These are phyloP conservation scores for Apis dorsata DNA, from an alignment of 1,140 invertebrate genomes.

Conservation along the genomic window DNA sequence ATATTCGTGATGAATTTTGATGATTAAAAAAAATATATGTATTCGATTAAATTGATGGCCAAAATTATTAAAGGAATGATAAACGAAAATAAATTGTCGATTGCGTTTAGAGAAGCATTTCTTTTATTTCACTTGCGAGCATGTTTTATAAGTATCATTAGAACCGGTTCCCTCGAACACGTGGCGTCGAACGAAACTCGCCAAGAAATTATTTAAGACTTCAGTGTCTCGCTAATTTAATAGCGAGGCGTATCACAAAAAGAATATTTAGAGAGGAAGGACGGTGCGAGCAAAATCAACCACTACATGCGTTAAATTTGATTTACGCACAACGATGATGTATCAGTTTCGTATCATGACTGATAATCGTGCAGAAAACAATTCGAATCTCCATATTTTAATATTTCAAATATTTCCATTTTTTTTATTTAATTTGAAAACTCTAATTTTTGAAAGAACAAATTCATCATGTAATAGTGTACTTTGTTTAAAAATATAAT, in stretches of 20 bases:
- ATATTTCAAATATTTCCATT: background rate
- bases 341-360: background rate
- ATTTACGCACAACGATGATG: slow-evolving; percentile 22
- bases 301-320: slow-evolving; percentile 50
- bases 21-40: background rate
- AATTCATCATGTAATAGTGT: background rate
- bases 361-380: background rate
- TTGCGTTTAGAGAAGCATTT: slow-evolving; percentile 11
- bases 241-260: slow-evolving; percentile 48
- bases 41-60: background rate
- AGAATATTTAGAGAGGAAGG: slow-evolving; percentile 26
- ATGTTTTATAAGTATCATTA: slow-evolving; percentile 41
- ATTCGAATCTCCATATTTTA: background rate
- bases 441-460: background rate
- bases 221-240: slow-evolving; percentile 66
- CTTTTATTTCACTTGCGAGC: slow-evolving; percentile 16
- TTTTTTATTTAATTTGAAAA: background rate
- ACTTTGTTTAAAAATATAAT: too few relatives aligned
- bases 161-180: slow-evolving; percentile 63
- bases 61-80: background rate
- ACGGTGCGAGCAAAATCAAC: slow-evolving; percentile 24
- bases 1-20: too few relatives aligned
- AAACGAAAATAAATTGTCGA: slow-evolving; percentile 7
- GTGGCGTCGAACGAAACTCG: slow-evolving; percentile 61
- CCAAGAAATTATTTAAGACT: slow-evolving; percentile 65